A percentile compares a stretch with the other conserved stretches of the same genome.
Conservation (phyloP, 2,888 invertebrate species). For the Lamellibrachia satsuma region DNA sequence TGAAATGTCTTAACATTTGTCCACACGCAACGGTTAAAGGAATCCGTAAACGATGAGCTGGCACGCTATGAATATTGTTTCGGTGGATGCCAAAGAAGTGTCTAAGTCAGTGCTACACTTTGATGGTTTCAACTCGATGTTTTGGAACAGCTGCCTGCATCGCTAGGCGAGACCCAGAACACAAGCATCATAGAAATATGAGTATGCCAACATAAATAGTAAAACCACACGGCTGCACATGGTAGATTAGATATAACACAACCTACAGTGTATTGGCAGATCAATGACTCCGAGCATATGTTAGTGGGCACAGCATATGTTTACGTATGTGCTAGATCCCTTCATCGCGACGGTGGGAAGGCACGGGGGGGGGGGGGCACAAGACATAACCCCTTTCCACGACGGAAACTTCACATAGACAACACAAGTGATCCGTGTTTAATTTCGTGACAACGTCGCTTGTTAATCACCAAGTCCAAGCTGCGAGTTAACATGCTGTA, state of each 20-base stretch:
- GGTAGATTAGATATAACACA: background rate
- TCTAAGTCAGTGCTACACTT: background rate
- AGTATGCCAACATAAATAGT: background rate
- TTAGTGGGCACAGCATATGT: background rate
- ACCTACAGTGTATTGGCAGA: background rate
- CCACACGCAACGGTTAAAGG: no score
- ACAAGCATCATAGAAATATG: background rate
- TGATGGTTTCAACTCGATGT: background rate
- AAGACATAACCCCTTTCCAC: background rate
- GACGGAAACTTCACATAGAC: background rate
- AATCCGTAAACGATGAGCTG: no score
- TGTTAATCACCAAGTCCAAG: background rate
- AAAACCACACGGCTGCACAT: background rate
- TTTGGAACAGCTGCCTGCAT: background rate
- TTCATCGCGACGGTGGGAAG: background rate
- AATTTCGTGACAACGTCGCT: background rate
- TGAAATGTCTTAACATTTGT: no score
- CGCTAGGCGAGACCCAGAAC: background rate
- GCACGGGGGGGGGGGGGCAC: background rate
- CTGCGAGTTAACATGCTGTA: background rate
- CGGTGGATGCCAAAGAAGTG: background rate
- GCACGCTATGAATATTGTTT: background rate
- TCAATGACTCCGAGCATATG: background rate
- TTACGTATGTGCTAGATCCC: background rate
- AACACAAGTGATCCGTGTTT: background rate